phyloP scores from a whole-genome alignment of 1,140 invertebrate genomes.

The Littorina saxatilis region DNA sequence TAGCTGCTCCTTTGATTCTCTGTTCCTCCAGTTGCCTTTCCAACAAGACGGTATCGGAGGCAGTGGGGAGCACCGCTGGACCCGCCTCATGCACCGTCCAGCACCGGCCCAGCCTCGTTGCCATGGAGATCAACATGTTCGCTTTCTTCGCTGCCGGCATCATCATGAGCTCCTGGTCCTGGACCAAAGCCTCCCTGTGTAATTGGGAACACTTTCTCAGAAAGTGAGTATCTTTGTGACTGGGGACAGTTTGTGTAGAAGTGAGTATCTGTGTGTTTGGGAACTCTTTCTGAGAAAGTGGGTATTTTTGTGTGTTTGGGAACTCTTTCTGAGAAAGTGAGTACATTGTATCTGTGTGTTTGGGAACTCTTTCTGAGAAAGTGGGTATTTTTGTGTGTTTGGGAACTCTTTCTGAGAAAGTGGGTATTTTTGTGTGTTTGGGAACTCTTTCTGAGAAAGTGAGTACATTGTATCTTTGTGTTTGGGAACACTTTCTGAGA shows the following conservation, averaged over 20 bases:
- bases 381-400: not conserved
- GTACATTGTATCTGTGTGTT: not conserved
- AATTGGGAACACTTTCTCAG: slow-evolving; percentile 90
- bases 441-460: too few species aligned
- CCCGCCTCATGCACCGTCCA: slow-evolving; percentile 80
- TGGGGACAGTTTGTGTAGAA: not conserved
- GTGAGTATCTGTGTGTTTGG: not conserved
- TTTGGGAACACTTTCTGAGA: not conserved
- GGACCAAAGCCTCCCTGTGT: slow-evolving; percentile 88
- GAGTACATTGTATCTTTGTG: not conserved
- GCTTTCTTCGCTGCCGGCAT: slow-evolving; percentile 89
- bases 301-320: not conserved
- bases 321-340: too few species aligned
- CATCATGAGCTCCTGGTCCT: slow-evolving; percentile 94
- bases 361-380: not conserved
- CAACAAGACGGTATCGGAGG: slow-evolving; percentile 68
- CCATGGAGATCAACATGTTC: slow-evolving; percentile 88
- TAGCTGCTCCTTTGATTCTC: too few species aligned
- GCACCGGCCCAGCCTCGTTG: slow-evolving; percentile 86
- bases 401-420: too few species aligned
- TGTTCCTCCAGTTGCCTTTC: slow-evolving; percentile 71
- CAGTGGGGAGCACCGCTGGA: slow-evolving; percentile 8
- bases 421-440: too few species aligned
- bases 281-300: not conserved
- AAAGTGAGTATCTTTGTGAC: slow-evolving; percentile 75